phyloP scores from a whole-genome alignment of 2,797 vertebrate genomes.

The Phrynocephalus vlangalii region DNA sequence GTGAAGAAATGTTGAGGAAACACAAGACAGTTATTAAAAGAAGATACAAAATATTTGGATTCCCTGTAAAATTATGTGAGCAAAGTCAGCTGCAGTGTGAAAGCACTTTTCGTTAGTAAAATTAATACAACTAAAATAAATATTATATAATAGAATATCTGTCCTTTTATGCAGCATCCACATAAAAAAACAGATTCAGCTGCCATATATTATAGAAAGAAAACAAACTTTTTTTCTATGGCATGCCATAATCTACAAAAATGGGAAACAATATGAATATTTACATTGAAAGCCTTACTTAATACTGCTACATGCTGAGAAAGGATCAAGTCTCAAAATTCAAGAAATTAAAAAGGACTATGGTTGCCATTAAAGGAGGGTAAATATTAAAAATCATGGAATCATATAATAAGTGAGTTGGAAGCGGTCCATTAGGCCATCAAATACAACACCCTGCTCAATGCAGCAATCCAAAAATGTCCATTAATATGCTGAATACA shows the following conservation, averaged over 20 bases:
- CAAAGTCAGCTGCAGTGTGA: too few relatives aligned
- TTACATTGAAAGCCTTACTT: constrained; percentile 26
- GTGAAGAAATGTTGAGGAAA: too few relatives aligned
- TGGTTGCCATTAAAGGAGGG: constrained; percentile 16
- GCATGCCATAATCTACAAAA: not conserved
- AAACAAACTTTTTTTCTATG: constrained; percentile 1
- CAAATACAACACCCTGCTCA: too few relatives aligned
- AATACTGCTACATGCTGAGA: constrained; percentile 1
- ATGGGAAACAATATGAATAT: fast-evolving
- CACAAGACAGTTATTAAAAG: too few relatives aligned
- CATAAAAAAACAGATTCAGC: not conserved
- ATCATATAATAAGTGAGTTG: too few relatives aligned
- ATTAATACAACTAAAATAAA: too few relatives aligned
- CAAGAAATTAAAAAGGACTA: constrained; percentile 33
- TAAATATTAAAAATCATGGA: constrained; percentile 7
- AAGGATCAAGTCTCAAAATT: constrained; percentile 29
- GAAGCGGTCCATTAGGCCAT: too few relatives aligned
- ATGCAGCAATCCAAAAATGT: not conserved
- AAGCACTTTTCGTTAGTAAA: too few relatives aligned
- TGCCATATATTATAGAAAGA: not conserved
- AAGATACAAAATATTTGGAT: too few relatives aligned
- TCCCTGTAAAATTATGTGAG: too few relatives aligned
- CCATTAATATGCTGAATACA: constrained; percentile 23
- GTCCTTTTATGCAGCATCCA: not conserved
- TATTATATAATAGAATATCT: too few relatives aligned